A percentile compares a stretch with the other conserved stretches of the same genome.
These are phyloP conservation scores for Parnassius orleans DNA, from an alignment of 2,888 invertebrate genomes.

Conservation along the genomic window DNA sequence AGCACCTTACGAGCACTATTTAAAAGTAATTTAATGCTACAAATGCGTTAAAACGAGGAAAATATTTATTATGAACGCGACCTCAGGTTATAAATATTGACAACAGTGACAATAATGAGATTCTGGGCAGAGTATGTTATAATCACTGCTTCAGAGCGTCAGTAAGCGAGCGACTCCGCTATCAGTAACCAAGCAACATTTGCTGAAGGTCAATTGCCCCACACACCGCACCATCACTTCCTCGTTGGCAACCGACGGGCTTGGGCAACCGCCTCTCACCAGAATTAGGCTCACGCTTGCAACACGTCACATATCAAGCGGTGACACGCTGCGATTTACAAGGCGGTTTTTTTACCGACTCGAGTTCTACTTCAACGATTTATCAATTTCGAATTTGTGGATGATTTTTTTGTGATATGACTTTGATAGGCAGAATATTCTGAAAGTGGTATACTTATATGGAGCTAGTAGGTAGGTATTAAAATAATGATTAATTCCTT, in stretches of 20 bases:
- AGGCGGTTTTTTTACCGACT: not conserved
- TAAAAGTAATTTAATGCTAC: constrained; percentile 2
- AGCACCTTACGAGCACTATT: not conserved
- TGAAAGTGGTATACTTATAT: no score
- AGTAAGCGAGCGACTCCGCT: constrained; percentile 35
- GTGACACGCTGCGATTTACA: constrained; percentile 14
- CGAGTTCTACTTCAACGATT: not conserved
- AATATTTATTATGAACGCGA: constrained; percentile 17
- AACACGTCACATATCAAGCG: constrained; percentile 43
- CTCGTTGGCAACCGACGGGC: constrained; percentile 62
- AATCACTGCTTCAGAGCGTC: not conserved
- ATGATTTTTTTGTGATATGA: not conserved
- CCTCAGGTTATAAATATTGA: constrained; percentile 15
- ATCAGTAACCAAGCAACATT: constrained; percentile 56
- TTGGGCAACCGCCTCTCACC: constrained; percentile 73
- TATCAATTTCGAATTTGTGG: not conserved
- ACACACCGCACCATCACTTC: constrained; percentile 64
- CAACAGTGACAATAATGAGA: constrained; percentile 14
- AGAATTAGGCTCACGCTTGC: constrained; percentile 66
- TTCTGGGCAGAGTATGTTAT: not conserved
- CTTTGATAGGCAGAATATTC: not conserved
- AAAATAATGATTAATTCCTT: no score
- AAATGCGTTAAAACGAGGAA: constrained; percentile 5
- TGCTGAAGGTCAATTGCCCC: constrained; percentile 70
- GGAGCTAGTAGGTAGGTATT: no score